Conservation (phyloP, 2,113 vertebrate genomes). For the Gorsachius goisagi region DNA sequence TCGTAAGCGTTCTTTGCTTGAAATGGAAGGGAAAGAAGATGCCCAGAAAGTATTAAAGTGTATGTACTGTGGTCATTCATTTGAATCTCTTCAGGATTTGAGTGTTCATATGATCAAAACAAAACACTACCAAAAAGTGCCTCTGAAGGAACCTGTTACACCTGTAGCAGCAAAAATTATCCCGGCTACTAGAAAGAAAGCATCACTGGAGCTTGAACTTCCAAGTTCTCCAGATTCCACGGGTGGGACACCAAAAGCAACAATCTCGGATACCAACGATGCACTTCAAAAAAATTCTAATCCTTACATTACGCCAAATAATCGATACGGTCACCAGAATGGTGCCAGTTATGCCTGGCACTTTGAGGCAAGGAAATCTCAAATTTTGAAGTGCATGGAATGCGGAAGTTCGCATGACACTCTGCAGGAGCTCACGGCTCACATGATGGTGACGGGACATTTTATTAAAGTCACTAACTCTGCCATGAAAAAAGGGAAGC, state of each 20-base stretch:
- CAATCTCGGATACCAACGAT: constrained; percentile 81
- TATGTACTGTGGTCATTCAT: constrained; percentile 99
- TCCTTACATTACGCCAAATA: constrained; percentile 96
- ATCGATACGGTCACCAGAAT: constrained; percentile 97
- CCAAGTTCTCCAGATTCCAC: constrained; percentile 97
- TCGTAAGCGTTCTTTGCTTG: constrained; percentile 94
- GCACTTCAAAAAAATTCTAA: constrained; percentile 89
- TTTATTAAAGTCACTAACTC: constrained; percentile 99
- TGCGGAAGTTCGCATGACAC: constrained; percentile 97
- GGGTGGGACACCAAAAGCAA: constrained; percentile 87
- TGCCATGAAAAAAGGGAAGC: constrained; percentile 97
- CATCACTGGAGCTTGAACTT: constrained; percentile 88
- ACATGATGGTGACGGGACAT: constrained; percentile 99
- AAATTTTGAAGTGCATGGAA: constrained; percentile 99
- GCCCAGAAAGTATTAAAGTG: constrained; percentile 98
- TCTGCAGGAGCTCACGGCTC: constrained; percentile 94
- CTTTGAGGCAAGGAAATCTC: constrained; percentile 97
- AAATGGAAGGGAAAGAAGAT: constrained; percentile 98
- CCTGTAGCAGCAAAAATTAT: constrained; percentile 95
- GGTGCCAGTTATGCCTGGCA: constrained; percentile 99
- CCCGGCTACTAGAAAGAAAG: constrained; percentile 89
- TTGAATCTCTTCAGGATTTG: constrained; percentile 97
- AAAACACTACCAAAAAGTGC: constrained; percentile 99
- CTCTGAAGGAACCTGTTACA: constrained; percentile 98
- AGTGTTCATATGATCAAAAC: constrained; percentile 99